Evolutionary conservation across 2,113 vertebrate genomes (phyloP), one percentile per base, ranked within the genome.

Genomic region (Salvelinus sp.): DNA sequence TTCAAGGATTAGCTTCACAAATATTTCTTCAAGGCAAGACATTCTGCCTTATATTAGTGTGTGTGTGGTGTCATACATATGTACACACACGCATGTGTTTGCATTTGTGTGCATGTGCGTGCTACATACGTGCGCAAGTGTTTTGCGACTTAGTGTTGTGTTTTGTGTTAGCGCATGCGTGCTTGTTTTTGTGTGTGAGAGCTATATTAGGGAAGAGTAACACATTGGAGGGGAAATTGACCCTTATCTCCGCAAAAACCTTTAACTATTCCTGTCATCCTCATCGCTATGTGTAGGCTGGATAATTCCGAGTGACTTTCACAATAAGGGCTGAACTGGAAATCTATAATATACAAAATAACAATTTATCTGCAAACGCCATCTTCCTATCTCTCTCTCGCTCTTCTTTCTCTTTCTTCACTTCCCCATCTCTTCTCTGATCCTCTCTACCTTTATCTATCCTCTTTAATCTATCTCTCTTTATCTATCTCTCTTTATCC

Each of bases 261-360:
- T 0, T 10, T 75, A 77, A 84, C 48, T 76, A 76, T 84, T 79
- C 79, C 79, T 18, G 78, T 88, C 86, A 78, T 82, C 76, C 80
- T n/a, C 73, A 75, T 87, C 76, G 70, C 70, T 72, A 64, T 83
- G 75, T 70, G 54, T 77, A 66, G 80, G 79, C 74, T 9, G 44
- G 75, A 81, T 82, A 83, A 91, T 90, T 89, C 86, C 80, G 72
- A 78, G 68, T 79, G 84, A 84, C 80, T 73, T 73, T 16, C 70
- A 73, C 75, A 58, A 83, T 83, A 76, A 50, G 66, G 74, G 79
- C 71, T 86, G 85, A 90, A n/a, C 75, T 88, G 77, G 73, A 88
- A 91, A 89, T 90, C 87, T 69, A 88, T 88, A 82, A n/a, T 73
- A 79, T 88, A 89, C 82, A 80, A 87, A 89, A 86, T n/a, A 79